Percentiles rank a stretch among this genome's conserved stretches.
phyloP scores from a whole-genome alignment of 2,113 vertebrate genomes.

The Syngnathus scovelli region DNA sequence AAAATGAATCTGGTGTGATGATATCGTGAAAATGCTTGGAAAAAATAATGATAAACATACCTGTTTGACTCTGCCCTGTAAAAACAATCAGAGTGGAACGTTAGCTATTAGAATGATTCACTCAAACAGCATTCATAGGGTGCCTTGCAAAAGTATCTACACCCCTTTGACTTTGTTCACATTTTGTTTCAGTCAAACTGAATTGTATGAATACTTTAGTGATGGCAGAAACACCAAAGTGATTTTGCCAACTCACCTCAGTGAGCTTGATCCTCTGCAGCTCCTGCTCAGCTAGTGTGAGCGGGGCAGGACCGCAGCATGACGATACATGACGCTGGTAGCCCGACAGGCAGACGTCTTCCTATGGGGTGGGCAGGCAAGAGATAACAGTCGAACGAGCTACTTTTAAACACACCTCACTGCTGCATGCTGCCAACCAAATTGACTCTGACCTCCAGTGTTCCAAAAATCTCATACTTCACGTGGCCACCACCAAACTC shows the following conservation, averaged over 20 bases:
- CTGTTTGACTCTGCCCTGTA: slow-evolving; percentile 69
- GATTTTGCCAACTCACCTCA: slow-evolving; percentile 74
- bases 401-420: slow-evolving; percentile 7
- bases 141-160: background rate
- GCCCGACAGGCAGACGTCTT: slow-evolving; percentile 86
- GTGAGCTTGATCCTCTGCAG: slow-evolving; percentile 94
- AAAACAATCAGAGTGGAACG: slow-evolving; percentile 22
- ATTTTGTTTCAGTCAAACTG: background rate
- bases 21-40: no score
- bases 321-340: slow-evolving; percentile 87
- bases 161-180: background rate
- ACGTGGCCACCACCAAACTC: slow-evolving; percentile 96
- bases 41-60: slow-evolving; percentile 23
- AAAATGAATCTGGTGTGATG: no score
- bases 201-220: background rate
- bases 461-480: slow-evolving; percentile 94
- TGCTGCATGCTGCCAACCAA: background rate
- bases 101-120: background rate
- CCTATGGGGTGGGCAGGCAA: slow-evolving; percentile 63
- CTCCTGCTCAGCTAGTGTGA: slow-evolving; percentile 90
- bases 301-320: slow-evolving; percentile 81
- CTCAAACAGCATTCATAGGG: background rate
- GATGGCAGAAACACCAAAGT: background rate
- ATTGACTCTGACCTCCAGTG: slow-evolving; percentile 76
- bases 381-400: slow-evolving; percentile 13